Conservation (phyloP, 2,113 vertebrate species). For the Apistogramma diplotaenia region DNA sequence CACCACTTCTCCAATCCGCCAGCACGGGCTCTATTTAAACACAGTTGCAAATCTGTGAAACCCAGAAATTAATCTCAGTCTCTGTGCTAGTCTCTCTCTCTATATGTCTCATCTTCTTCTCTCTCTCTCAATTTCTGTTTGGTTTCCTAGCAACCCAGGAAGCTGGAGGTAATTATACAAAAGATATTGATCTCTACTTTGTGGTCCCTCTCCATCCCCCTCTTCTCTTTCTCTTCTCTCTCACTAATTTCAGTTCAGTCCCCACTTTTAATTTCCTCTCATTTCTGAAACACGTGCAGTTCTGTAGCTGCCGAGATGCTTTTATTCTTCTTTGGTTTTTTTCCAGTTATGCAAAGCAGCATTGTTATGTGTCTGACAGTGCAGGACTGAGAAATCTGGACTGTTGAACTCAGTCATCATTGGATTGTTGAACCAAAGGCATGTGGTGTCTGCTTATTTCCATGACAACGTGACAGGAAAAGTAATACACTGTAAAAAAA, state of each 20-base stretch:
- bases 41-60: neutral
- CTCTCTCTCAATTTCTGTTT: conserved; percentile 21
- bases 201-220: neutral
- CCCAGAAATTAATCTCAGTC: conserved; percentile 25
- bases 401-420: neutral
- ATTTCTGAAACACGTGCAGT: neutral
- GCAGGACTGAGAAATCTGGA: conserved; percentile 18
- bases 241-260: conserved; percentile 18
- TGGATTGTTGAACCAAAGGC: conserved; percentile 20
- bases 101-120: neutral
- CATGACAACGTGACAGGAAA: conserved; percentile 44
- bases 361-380: neutral
- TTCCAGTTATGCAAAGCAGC: conserved; percentile 29
- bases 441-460: conserved; percentile 16
- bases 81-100: neutral
- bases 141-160: conserved; percentile 67
- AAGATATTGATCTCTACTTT: conserved; percentile 59
- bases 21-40: neutral
- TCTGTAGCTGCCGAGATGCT: neutral
- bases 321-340: neutral
- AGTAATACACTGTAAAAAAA: neutral
- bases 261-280: conserved; percentile 49
- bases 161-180: conserved; percentile 65
- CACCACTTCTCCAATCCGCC: neutral
- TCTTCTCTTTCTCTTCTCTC: neutral